Base-by-base conservation (phyloP, 2,888 invertebrate species). In the Meiosimyza platycephala region DNA sequence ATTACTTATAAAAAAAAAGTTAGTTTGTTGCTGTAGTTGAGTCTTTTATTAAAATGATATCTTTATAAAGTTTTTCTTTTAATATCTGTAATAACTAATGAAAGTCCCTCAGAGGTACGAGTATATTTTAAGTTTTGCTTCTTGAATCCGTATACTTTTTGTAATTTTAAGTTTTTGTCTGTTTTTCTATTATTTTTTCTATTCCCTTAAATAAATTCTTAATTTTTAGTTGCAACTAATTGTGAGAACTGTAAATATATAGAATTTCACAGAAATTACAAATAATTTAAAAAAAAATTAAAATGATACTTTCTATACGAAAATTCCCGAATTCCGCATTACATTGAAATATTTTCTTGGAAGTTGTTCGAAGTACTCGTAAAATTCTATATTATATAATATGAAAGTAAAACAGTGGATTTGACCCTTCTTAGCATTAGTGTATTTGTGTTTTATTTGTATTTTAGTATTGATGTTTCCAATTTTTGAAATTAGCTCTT, bases 401-500 rank as follows among this genome's bases (percentile, higher is more conserved):
- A 71, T 72, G 79, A 85, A 83, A 84, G 84, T 84, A 85, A 85
- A 87, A 87, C 87, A 87, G 87, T 87, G 87, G 87, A 87, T 87
- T 87, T 83, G 84, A 87, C 84, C 87, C 86, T 87, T 87, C 86
- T 85, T 80, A 82, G 65, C 64, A 50, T 16, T 65, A 71, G 18
- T 71, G 50, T 71, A 28, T 60, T 66, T 54, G 28, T 47, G 40
- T 40, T 62, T 12, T 66, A 15, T 16, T 16, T 54, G 54, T 66
- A 73, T 75, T 66, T 72, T 65, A 65, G 18, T 72, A 64, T 63
- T 69, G 71, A 63, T 59, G 52, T 59, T 51, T 71, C 48, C 40
- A 6, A 40, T 40, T 40, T 40, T 59, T 33, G 68, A 71, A 69
- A 70, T 28, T 52, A 9, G 60, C 59, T 76, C 47, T 47, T 66